Percentiles rank a stretch among this genome's conserved stretches.
Evolutionary conservation across 2,113 vertebrate genomes (phyloP).

Genomic region (Vulpes vulpes): DNA sequence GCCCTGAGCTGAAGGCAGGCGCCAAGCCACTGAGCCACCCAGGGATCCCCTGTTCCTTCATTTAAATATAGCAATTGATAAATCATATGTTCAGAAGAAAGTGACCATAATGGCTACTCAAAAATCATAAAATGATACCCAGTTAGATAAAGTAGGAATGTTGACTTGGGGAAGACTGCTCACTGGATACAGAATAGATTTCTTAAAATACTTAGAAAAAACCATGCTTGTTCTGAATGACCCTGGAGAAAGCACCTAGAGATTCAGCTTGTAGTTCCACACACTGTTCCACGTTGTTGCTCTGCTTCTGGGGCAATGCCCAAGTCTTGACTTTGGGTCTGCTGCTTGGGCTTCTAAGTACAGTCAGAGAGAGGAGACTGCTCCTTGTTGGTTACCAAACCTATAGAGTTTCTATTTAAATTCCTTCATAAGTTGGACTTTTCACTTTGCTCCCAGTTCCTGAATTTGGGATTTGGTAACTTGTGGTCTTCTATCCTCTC

Average conservation of each 20-base stretch:
- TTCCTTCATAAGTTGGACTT: neutral
- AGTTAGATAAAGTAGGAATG: neutral
- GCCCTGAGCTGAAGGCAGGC: too few relatives aligned
- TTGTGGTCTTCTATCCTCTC: neutral
- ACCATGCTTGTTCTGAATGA: fast-evolving
- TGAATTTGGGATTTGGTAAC: neutral
- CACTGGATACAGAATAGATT: neutral
- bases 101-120: neutral
- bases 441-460: too few relatives aligned
- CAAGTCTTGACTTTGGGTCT: neutral
- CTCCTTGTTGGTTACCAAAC: neutral
- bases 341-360: neutral
- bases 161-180: neutral
- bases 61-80: neutral
- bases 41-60: neutral
- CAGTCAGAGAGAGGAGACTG: neutral
- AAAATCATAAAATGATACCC: neutral
- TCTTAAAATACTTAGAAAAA: neutral
- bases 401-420: neutral
- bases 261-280: fast-evolving
- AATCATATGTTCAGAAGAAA: neutral
- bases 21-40: too few relatives aligned
- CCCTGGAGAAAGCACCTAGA: too few relatives aligned
- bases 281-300: too few relatives aligned
- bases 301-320: neutral